Percentiles rank a stretch among this genome's conserved stretches.
Evolutionary conservation across 2,113 vertebrate genomes (phyloP).

Genomic region (human): GRCh38 chr18:68761501-68762000

Average conservation of each 20-base stretch:
- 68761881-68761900: not conserved
- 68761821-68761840: not conserved
- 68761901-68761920: not conserved
- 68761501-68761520: not conserved
- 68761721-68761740: not conserved
- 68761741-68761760: not conserved
- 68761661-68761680: not conserved
- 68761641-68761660: not conserved
- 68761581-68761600: not conserved
- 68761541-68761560: not conserved
- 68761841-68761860: not conserved
- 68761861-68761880: not conserved
- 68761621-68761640: not conserved
- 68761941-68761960: not conserved
- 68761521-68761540: not conserved
- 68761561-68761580: not conserved
- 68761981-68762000: not conserved
- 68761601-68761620: not conserved
- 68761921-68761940: not conserved
- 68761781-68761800: not conserved
- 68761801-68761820: not conserved
- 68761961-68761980: not conserved
- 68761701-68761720: not conserved
- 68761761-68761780: not conserved
- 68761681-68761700: not conserved